Percentiles rank a stretch among this genome's conserved stretches.
phyloP scores from a whole-genome alignment of 1,140 invertebrate species.

The Polyergus mexicanus region DNA sequence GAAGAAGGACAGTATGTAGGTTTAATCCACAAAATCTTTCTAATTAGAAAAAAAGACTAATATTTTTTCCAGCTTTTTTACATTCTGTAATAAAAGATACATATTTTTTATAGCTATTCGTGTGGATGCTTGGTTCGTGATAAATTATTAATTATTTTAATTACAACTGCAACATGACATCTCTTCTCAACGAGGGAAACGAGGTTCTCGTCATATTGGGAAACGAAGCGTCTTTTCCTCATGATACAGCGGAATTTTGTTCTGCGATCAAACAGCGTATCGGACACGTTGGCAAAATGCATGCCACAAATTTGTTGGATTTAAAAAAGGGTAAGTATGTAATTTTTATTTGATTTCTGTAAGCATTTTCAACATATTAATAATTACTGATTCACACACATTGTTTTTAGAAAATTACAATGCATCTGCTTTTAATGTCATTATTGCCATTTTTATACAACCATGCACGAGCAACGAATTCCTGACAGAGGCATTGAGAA shows the following conservation, averaged over 20 bases:
- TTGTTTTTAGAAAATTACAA: conserved; percentile 57
- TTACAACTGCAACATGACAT: neutral
- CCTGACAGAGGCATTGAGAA: conserved; percentile 87
- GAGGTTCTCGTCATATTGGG: conserved; percentile 23
- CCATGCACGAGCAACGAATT: conserved; percentile 84
- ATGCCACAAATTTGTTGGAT: neutral
- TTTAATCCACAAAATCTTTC: no score
- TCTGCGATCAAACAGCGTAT: conserved; percentile 1
- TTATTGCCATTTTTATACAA: conserved; percentile 87
- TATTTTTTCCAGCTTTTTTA: neutral
- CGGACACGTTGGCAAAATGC: conserved; percentile 28
- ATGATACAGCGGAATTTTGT: conserved; percentile 28
- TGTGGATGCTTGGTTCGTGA: neutral
- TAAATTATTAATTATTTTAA: neutral
- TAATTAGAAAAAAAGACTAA: no score
- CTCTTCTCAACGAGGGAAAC: conserved; percentile 28
- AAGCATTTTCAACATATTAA: neutral
- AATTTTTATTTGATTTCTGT: neutral
- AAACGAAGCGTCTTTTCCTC: neutral
- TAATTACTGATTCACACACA: neutral
- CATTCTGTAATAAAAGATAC: neutral
- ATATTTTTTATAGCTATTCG: neutral
- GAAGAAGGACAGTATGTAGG: no score
- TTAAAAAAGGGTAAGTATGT: conserved; percentile 34
- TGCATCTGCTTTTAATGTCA: conserved; percentile 87